Evolutionary conservation across 2,888 invertebrate species (phyloP).

Genomic region (Leptarthrus brevirostris): DNA sequence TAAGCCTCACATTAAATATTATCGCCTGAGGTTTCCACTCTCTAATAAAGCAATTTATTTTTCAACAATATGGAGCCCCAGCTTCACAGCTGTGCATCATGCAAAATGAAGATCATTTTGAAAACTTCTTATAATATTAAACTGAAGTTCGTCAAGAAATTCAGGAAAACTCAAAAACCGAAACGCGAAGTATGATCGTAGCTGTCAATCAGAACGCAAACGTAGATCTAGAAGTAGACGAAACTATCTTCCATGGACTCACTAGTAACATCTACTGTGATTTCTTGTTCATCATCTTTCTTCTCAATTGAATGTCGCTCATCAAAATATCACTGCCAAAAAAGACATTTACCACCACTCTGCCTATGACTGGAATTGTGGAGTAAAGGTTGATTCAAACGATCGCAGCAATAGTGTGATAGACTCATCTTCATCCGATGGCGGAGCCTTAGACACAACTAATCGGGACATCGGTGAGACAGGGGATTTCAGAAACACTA

Average conservation of each 20-base stretch:
- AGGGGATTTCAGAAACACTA: conserved; percentile 33
- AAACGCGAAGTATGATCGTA: conserved; percentile 13
- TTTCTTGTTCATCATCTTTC: conserved; percentile 57
- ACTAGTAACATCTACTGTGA: conserved; percentile 43
- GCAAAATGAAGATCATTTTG: too few relatives aligned
- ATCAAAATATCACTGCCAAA: conserved; percentile 20
- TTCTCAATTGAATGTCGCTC: conserved; percentile 47
- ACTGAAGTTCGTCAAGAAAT: conserved; percentile 8
- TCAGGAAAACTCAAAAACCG: conserved; percentile 7
- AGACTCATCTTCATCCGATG: conserved; percentile 49
- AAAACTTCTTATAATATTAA: too few relatives aligned
- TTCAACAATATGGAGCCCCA: too few relatives aligned
- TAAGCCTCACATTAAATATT: too few relatives aligned
- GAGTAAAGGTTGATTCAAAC: conserved; percentile 56
- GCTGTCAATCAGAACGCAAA: conserved; percentile 22
- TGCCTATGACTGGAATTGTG: conserved; percentile 66
- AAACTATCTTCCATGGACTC: background rate
- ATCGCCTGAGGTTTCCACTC: too few relatives aligned
- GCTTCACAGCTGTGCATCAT: too few relatives aligned
- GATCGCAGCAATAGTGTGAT: conserved; percentile 26
- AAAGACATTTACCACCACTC: conserved; percentile 64
- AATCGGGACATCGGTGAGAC: conserved; percentile 38
- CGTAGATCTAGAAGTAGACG: conserved; percentile 14
- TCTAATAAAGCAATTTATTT: too few relatives aligned
- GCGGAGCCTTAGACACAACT: conserved; percentile 38